Percentiles rank a stretch among this genome's conserved stretches.
These are phyloP conservation scores for Sisyra terminalis DNA, from an alignment of 2,888 invertebrate species.

Conservation along the genomic window DNA sequence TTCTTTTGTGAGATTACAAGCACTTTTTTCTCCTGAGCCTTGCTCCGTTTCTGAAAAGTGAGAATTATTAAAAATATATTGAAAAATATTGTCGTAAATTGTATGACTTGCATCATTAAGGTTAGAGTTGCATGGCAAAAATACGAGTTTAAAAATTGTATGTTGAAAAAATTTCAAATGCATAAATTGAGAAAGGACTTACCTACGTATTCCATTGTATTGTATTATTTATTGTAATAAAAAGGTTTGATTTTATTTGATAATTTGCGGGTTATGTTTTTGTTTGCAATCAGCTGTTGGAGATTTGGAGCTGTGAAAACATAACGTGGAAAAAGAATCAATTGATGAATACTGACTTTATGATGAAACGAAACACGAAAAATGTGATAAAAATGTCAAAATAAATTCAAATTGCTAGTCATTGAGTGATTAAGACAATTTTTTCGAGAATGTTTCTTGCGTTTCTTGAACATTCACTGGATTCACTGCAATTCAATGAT, in stretches of 20 bases:
- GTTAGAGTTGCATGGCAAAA: neutral
- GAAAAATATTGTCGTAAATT: neutral
- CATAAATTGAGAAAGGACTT: conserved; percentile 12
- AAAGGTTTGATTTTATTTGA: no score
- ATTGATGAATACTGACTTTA: no score
- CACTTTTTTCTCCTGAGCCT: conserved; percentile 5
- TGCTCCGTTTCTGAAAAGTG: conserved; percentile 9
- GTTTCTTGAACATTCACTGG: no score
- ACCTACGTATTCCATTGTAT: conserved; percentile 15
- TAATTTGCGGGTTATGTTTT: neutral
- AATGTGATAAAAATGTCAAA: no score
- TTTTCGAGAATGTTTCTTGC: no score
- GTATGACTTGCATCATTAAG: neutral
- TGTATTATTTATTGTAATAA: neutral
- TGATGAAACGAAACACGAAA: no score
- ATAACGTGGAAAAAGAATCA: no score
- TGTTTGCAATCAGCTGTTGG: conserved; percentile 4
- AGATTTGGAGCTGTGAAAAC: neutral
- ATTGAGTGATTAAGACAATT: no score
- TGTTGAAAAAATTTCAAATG: conserved; percentile 13
- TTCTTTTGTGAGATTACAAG: conserved; percentile 2
- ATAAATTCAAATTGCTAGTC: no score
- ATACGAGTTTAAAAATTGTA: conserved; percentile 1
- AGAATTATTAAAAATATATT: neutral
- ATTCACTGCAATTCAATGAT: no score